A percentile compares a stretch with the other conserved stretches of the same genome.
Evolutionary conservation across 2,113 vertebrate genomes (phyloP).

Genomic region (Gopherus flavomarginatus): DNA sequence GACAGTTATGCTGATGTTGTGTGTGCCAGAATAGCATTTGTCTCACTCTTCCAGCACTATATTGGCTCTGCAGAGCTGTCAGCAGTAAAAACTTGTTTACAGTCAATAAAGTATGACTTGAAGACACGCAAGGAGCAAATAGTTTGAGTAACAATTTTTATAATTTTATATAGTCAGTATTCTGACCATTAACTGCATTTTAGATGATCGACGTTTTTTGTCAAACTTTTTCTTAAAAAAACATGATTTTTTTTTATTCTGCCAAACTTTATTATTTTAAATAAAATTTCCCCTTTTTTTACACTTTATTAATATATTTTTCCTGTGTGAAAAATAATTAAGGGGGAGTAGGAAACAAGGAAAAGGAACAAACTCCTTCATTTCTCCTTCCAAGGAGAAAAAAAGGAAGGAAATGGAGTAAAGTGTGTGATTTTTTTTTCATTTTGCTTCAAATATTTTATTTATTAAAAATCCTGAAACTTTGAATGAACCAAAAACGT

Average conservation of each 20-base stretch:
- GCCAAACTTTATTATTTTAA: not conserved
- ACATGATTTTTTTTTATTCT: not conserved
- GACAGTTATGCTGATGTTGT: slow-evolving; percentile 30
- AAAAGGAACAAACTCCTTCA: not conserved
- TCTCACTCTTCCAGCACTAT: not conserved
- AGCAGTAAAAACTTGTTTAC: slow-evolving; percentile 47
- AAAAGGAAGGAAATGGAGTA: not conserved
- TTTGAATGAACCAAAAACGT: not conserved
- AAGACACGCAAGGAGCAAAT: slow-evolving; percentile 15
- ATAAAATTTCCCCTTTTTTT: not conserved
- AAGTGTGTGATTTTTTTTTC: not conserved
- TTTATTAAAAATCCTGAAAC: slow-evolving; percentile 1
- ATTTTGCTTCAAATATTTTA: not conserved
- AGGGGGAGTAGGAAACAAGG: not conserved
- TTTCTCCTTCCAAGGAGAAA: not conserved
- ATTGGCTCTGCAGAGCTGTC: not conserved
- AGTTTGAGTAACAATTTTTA: not conserved
- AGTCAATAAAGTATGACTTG: slow-evolving; percentile 35
- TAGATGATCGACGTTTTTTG: not conserved
- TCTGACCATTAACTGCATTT: not conserved
- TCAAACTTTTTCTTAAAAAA: not conserved
- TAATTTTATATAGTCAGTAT: not conserved
- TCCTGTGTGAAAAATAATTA: not conserved
- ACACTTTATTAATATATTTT: not conserved
- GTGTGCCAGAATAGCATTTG: slow-evolving; percentile 32